Evolutionary conservation across 2,888 invertebrate genomes (phyloP), one percentile per base, ranked within the genome.

Genomic region (Folsomia manolachei): DNA sequence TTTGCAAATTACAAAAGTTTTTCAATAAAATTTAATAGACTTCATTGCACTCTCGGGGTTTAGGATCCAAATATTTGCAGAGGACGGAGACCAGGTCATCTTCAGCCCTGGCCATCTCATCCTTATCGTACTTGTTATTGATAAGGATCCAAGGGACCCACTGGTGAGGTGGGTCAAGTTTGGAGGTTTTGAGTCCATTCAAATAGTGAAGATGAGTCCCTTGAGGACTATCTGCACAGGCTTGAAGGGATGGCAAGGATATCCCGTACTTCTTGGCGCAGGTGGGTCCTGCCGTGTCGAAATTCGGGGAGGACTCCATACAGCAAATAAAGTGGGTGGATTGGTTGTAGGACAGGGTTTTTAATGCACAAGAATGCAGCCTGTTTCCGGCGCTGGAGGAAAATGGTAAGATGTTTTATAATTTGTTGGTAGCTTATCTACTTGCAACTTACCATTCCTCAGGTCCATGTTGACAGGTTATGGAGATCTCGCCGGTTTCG

Each of bases 401-500:
- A n/a, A n/a, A n/a, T n/a, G n/a, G n/a, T n/a, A n/a, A n/a, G n/a
- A n/a, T n/a, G n/a, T n/a, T n/a, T n/a, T n/a, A n/a, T n/a, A n/a
- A n/a, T n/a, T n/a, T n/a, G n/a, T n/a, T n/a, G n/a, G n/a, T n/a
- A n/a, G n/a, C n/a, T n/a, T n/a, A n/a, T n/a, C n/a, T n/a, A n/a
- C n/a, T n/a, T n/a, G n/a, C n/a, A n/a, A n/a, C n/a, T n/a, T n/a
- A n/a, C n/a, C 78, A 78, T 71, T 78, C 78, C 18, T 53, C n/a
- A 9, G 71, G 71, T 14, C 78, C 78, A 62, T 78, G 78, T 70
- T 78, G 78, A 52, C 78, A 78, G 19, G 70, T 67, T 23, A 78
- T 72, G 4, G 67, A 61, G 2, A 72, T 71, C 9, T 73, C 69
- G 68, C 75, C 75, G 26, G 71, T 67, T 26, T 72, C 63, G 0